Conservation (phyloP, 1,140 invertebrate species). For the Cheumatopsyche charites region DNA sequence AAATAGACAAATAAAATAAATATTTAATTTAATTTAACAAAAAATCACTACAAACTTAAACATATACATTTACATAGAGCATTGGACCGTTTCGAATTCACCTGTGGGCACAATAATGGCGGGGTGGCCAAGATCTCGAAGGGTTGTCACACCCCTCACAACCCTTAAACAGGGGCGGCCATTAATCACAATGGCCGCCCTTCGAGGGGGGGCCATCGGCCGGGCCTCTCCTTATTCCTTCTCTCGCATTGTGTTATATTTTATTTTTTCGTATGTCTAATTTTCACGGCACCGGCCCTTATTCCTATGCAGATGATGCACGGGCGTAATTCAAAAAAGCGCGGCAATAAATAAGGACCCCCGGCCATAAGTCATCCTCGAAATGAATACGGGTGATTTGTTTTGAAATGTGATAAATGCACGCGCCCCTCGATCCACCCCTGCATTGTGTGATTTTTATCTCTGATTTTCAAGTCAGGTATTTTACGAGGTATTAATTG, state of each 20-base stretch:
- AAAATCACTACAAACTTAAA: too few relatives aligned
- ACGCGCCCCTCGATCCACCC: constrained; percentile 51
- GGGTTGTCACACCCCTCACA: constrained; percentile 29
- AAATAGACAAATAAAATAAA: too few relatives aligned
- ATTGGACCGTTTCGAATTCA: constrained; percentile 30
- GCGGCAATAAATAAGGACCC: constrained; percentile 37
- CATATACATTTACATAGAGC: too few relatives aligned
- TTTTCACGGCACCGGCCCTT: constrained; percentile 28
- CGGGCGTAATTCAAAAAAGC: constrained; percentile 26
- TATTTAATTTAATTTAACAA: too few relatives aligned
- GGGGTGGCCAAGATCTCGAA: neutral
- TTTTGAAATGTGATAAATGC: constrained; percentile 61
- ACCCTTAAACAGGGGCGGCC: constrained; percentile 37
- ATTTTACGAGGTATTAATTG: constrained; percentile 63
- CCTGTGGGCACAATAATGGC: constrained; percentile 14
- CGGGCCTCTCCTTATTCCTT: constrained; percentile 33
- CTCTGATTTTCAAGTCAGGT: constrained; percentile 30
- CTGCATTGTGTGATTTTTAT: constrained; percentile 10
- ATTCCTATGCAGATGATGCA: constrained; percentile 46
- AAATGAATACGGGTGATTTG: constrained; percentile 65
- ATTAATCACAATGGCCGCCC: constrained; percentile 34
- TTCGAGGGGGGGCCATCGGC: constrained; percentile 33
- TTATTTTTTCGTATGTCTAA: constrained; percentile 35
- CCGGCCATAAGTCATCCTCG: constrained; percentile 46
- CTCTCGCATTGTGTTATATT: neutral